Percentiles rank a stretch among this genome's conserved stretches.
Evolutionary conservation across 2,113 vertebrate species (phyloP).

Genomic region (Damaliscus lunatus): DNA sequence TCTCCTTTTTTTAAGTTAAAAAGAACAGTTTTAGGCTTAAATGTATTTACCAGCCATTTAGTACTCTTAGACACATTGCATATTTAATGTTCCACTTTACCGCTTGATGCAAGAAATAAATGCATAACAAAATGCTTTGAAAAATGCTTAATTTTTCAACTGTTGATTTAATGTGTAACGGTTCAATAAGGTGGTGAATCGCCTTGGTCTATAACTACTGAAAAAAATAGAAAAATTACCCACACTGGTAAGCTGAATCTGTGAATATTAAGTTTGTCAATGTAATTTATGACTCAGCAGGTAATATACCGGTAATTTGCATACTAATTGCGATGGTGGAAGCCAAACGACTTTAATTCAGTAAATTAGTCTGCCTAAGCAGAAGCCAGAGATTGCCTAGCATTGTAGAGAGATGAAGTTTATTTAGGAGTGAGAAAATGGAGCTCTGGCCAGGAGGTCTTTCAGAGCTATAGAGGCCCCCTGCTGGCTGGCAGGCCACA

Average conservation of each 20-base stretch:
- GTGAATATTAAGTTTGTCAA: constrained; percentile 57
- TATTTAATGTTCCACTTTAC: constrained; percentile 50
- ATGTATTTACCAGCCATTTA: constrained; percentile 41
- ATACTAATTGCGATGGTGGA: constrained; percentile 45
- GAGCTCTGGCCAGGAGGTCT: background rate
- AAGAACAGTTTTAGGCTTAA: constrained; percentile 25
- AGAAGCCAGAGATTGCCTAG: constrained; percentile 42
- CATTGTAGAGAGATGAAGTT: background rate
- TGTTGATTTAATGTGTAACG: constrained; percentile 50
- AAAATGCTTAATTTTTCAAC: constrained; percentile 62
- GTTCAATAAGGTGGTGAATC: constrained; percentile 40
- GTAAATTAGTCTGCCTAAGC: constrained; percentile 33
- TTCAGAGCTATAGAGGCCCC: background rate
- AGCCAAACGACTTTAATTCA: constrained; percentile 60
- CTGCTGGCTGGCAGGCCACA: background rate
- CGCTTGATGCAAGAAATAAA: constrained; percentile 56
- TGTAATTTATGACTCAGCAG: constrained; percentile 58
- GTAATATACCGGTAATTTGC: constrained; percentile 56
- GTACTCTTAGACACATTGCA: background rate
- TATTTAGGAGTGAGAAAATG: background rate
- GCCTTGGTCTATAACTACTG: background rate
- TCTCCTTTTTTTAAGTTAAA: background rate
- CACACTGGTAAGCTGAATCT: background rate
- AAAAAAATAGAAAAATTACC: constrained; percentile 63
- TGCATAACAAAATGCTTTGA: constrained; percentile 44